These are phyloP conservation scores for Acropternis orthonyx DNA, from an alignment of 2,797 vertebrate species.

Conservation along the genomic window DNA sequence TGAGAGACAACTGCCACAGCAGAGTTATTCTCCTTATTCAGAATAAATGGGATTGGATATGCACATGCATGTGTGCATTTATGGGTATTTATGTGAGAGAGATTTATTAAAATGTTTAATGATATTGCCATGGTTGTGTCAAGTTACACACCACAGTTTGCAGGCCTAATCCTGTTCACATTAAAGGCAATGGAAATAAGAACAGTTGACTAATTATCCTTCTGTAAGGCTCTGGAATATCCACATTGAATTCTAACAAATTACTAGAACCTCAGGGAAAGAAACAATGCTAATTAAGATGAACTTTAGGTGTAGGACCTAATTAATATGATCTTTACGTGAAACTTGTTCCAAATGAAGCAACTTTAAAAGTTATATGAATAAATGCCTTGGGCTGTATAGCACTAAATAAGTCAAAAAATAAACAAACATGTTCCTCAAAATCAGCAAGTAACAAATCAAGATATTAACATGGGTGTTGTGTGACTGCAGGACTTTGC, in stretches of 20 bases:
- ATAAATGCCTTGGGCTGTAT: conserved; percentile 53
- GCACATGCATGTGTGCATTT: conserved; percentile 39
- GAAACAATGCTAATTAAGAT: conserved; percentile 90
- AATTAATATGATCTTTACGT: conserved; percentile 84
- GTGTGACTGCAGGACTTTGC: not conserved
- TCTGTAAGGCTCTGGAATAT: not conserved
- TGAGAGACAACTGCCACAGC: conserved; percentile 29
- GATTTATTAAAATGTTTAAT: conserved; percentile 53
- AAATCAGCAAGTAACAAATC: conserved; percentile 8
- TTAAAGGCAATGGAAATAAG: not conserved
- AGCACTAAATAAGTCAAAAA: conserved; percentile 36
- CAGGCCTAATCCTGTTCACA: not conserved
- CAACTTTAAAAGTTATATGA: conserved; percentile 68
- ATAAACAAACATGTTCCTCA: not conserved
- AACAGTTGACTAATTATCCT: conserved; percentile 55
- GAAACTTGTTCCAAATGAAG: conserved; percentile 78
- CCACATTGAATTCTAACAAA: conserved; percentile 75
- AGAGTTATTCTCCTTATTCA: conserved; percentile 25
- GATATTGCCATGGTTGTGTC: not conserved
- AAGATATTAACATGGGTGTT: not conserved
- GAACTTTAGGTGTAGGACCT: conserved; percentile 86
- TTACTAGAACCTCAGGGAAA: conserved; percentile 77
- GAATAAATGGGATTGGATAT: conserved; percentile 52
- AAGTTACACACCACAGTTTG: not conserved
- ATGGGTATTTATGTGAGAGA: conserved; percentile 10